Percentiles rank a stretch among this genome's conserved stretches.
These are phyloP conservation scores for Procavia capensis DNA, from an alignment of 2,113 vertebrate genomes.

Conservation along the genomic window DNA sequence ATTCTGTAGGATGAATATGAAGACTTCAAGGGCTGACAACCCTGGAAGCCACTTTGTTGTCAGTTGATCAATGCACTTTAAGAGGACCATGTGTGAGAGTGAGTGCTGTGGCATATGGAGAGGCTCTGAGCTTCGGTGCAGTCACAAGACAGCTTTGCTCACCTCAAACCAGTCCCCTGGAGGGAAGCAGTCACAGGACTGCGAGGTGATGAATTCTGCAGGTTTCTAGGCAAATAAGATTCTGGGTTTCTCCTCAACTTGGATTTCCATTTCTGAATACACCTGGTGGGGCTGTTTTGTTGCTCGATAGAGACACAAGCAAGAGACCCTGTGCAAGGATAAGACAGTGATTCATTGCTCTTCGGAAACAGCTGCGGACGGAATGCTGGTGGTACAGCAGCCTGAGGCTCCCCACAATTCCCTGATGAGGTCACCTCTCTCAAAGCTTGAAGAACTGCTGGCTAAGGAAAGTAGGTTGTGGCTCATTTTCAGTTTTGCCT, in stretches of 20 bases:
- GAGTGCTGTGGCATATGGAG: neutral
- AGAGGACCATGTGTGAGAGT: neutral
- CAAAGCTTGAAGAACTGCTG: neutral
- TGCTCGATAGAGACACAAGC: neutral
- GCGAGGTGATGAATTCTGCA: neutral
- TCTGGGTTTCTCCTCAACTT: neutral
- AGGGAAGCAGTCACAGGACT: neutral
- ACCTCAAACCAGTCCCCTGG: neutral
- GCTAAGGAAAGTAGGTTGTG: neutral
- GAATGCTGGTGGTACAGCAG: neutral
- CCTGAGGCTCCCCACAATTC: neutral
- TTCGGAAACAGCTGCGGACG: neutral
- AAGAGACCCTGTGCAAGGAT: neutral
- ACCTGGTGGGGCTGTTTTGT: neutral
- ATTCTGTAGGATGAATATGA: neutral
- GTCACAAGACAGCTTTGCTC: neutral
- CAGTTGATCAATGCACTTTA: neutral
- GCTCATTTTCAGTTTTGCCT: neutral
- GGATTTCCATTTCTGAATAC: neutral
- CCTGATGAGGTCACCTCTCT: neutral
- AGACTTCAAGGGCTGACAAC: neutral
- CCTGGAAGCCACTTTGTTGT: neutral
- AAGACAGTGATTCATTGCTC: neutral
- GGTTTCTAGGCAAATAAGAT: conserved; percentile 14
- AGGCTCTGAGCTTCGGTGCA: neutral